Evolutionary conservation across 1,140 invertebrate species (phyloP), one percentile per base, ranked within the genome.

Genomic region (Hyphantria cunea): DNA sequence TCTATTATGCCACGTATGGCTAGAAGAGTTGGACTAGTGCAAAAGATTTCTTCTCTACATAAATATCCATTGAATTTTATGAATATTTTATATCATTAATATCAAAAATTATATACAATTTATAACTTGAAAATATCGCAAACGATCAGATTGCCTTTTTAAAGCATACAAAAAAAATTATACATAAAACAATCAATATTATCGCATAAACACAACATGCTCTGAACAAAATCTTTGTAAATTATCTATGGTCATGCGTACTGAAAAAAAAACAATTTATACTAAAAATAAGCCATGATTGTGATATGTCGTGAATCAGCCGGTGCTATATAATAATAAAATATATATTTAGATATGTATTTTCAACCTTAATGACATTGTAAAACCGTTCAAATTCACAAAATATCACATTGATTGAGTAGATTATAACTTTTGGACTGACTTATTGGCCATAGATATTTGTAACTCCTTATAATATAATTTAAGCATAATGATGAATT

Each of bases 221-320:
- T 34, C 37, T 45, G 13, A 6, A 15, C 37, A 25, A 48, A 48
- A 56, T 47, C 12, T 48, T 15, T 6, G 44, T 33, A 39, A 3
- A 9, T 12, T n/a, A 44, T 48, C 45, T 47, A 31, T 14, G 11
- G n/a, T 17, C 55, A 58, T 58, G 52, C 52, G 42, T 54, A 44
- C 45, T 49, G 55, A 34, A 49, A 58, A 49, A 58, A 58, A 49
- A 49, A 49, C 45, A 58, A 48, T 48, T 47, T 12, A 50, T 25
- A 3, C 25, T 34, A 48, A 31, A 59, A 59, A 51, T 25, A 60
- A 60, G 56, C 56, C n/a, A 51, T 60, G 56, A 7, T 13, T 42
- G 56, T 71, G 73, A 76, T 64, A 56, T 68, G 66, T 73, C 70
- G 72, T 78, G 73, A 70, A 68, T 65, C 44, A 32, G 62, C 63